Conservation (phyloP, 2,888 invertebrate genomes). For the Eretmocerus hayati region DNA sequence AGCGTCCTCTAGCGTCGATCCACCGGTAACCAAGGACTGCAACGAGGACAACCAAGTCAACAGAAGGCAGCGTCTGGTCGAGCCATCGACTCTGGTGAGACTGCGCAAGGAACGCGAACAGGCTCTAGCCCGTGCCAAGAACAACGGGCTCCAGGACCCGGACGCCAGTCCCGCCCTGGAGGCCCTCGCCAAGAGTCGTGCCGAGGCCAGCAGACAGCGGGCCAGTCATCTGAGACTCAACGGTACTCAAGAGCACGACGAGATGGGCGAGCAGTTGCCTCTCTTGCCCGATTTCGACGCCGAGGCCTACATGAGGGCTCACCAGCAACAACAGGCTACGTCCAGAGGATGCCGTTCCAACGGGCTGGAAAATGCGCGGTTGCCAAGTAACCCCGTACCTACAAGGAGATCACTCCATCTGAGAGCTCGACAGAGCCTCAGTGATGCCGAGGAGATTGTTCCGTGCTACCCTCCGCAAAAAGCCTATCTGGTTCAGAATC, state of each 20-base stretch:
- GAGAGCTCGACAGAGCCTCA: too few species aligned
- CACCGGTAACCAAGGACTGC: not conserved
- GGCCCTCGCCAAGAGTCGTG: constrained; percentile 18
- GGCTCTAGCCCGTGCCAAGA: constrained; percentile 29
- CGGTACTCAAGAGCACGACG: constrained; percentile 30
- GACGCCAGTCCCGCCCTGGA: constrained; percentile 26
- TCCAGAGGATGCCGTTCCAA: constrained; percentile 27
- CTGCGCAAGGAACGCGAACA: constrained; percentile 30
- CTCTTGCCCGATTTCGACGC: not conserved
- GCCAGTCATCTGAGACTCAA: constrained; percentile 25
- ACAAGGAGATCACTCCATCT: not conserved
- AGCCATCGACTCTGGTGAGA: constrained; percentile 34
- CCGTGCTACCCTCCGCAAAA: constrained; percentile 28
- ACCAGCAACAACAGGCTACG: too few species aligned
- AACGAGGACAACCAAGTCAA: not conserved
- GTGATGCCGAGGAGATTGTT: not conserved
- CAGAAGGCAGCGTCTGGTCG: not conserved
- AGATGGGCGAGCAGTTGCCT: not conserved
- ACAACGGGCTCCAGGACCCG: constrained; percentile 39
- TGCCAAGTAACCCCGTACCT: constrained; percentile 28
- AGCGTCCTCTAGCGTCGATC: not conserved
- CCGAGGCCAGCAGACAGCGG: not conserved
- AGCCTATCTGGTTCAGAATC: not conserved
- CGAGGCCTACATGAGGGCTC: not conserved
- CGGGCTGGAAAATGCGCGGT: constrained; percentile 34